Conservation (phyloP, 1,140 invertebrate species). For the Drosophila dunni region DNA sequence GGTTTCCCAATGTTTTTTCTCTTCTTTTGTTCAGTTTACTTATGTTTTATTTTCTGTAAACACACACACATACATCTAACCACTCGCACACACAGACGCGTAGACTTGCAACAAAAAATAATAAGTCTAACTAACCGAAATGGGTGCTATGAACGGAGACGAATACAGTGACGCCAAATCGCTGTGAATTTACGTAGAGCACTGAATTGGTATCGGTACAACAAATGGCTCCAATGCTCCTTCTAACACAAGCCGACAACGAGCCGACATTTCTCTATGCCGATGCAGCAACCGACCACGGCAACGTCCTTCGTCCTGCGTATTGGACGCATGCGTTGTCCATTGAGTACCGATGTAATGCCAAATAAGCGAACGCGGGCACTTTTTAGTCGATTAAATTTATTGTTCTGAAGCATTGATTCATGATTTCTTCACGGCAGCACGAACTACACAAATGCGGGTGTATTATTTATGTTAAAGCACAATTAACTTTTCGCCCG, state of each 20-base stretch:
- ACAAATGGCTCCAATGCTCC: constrained; percentile 35
- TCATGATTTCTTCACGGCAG: background rate
- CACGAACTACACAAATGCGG: background rate
- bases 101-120: constrained; percentile 41
- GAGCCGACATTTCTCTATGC: constrained; percentile 44
- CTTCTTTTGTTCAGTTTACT: constrained; percentile 39
- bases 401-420: background rate
- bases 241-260: constrained; percentile 9
- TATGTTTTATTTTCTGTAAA: constrained; percentile 15
- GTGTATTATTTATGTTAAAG: constrained; percentile 2
- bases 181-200: constrained; percentile 58
- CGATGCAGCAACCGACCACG: constrained; percentile 6
- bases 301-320: constrained; percentile 36
- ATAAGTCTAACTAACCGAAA: constrained; percentile 39
- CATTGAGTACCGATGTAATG: constrained; percentile 9
- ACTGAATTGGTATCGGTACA: constrained; percentile 45
- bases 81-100: constrained; percentile 19
- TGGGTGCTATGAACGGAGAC: constrained; percentile 25
- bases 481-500: constrained; percentile 12
- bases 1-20: constrained; percentile 60
- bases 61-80: constrained; percentile 10
- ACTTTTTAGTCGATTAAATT: constrained; percentile 8
- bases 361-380: constrained; percentile 22
- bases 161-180: constrained; percentile 39
- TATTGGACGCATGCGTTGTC: constrained; percentile 36